Percentiles rank a stretch among this genome's conserved stretches.
Conservation (phyloP, 2,797 vertebrate genomes). For the Chloroceryle inda region DNA sequence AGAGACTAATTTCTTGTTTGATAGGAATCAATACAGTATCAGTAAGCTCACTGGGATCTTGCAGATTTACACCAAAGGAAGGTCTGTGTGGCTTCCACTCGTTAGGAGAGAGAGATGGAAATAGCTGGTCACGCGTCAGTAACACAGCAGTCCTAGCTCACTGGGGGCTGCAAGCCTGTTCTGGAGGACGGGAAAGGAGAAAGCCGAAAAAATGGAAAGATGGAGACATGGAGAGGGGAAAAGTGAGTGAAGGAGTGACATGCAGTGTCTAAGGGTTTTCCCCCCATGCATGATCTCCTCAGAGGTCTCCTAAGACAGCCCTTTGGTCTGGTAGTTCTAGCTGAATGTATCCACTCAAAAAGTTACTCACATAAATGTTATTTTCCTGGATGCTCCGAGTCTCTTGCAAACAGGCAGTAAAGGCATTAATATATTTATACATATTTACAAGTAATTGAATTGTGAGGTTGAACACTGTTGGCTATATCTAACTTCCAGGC, state of each 20-base stretch:
- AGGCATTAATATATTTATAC: not conserved
- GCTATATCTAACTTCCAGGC: not conserved
- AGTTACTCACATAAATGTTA: not conserved
- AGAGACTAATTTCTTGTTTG: not conserved
- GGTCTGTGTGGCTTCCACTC: not conserved
- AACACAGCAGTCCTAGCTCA: not conserved
- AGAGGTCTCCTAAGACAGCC: not conserved
- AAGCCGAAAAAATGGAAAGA: not conserved
- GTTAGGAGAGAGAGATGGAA: not conserved
- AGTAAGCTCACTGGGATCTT: not conserved
- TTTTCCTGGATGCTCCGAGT: not conserved
- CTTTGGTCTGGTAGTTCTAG: not conserved
- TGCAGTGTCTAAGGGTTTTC: not conserved
- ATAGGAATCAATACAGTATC: not conserved
- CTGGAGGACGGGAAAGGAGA: not conserved
- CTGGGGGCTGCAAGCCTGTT: not conserved
- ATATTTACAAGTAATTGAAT: not conserved
- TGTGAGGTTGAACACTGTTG: not conserved
- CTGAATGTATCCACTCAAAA: not conserved
- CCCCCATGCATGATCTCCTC: accelerated
- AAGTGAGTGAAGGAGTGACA: not conserved
- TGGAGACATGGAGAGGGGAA: not conserved
- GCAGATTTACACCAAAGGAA: not conserved
- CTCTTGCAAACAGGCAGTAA: not conserved
- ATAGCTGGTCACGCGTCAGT: not conserved